These are phyloP conservation scores for Enteromius argenteus DNA, from an alignment of 2,797 vertebrate genomes.

Conservation along the genomic window DNA sequence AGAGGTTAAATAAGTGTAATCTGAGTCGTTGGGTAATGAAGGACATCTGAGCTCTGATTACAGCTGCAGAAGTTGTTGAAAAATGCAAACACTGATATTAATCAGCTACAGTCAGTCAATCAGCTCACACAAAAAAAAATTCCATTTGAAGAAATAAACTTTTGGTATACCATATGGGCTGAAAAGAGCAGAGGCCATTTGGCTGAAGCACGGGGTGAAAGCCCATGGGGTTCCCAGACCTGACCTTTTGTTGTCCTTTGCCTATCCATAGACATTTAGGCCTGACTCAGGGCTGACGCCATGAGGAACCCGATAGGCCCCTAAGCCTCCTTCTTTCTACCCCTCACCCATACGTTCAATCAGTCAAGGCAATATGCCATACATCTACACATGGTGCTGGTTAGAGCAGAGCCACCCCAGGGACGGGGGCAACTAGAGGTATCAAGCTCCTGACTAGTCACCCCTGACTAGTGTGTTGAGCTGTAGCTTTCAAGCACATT, in stretches of 20 bases:
- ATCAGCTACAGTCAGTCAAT: neutral
- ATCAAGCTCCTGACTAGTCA: neutral
- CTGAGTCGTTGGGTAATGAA: neutral
- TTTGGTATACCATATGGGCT: slow-evolving; percentile 26
- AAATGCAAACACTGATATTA: slow-evolving; percentile 8
- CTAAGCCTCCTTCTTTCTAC: neutral
- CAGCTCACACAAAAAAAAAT: slow-evolving; percentile 8
- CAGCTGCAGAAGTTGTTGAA: neutral
- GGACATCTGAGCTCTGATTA: slow-evolving; percentile 6
- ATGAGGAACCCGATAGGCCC: slow-evolving; percentile 46
- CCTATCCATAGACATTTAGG: slow-evolving; percentile 10
- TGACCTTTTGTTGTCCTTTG: slow-evolving; percentile 26
- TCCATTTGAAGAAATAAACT: slow-evolving; percentile 25
- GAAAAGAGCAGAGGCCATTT: slow-evolving; percentile 39
- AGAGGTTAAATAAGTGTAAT: slow-evolving; percentile 1
- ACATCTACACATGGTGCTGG: slow-evolving; percentile 53
- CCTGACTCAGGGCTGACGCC: slow-evolving; percentile 34
- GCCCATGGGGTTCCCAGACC: slow-evolving; percentile 14
- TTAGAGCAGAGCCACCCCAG: slow-evolving; percentile 45
- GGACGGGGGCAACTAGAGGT: slow-evolving; percentile 2
- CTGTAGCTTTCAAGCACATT: neutral
- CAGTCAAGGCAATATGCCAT: slow-evolving; percentile 39
- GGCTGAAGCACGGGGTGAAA: slow-evolving; percentile 15
- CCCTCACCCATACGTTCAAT: slow-evolving; percentile 45
- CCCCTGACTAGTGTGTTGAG: slow-evolving; percentile 10